Evolutionary conservation across 2,888 invertebrate genomes (phyloP), one percentile per base, ranked within the genome.

Genomic region (Furcula furcula): DNA sequence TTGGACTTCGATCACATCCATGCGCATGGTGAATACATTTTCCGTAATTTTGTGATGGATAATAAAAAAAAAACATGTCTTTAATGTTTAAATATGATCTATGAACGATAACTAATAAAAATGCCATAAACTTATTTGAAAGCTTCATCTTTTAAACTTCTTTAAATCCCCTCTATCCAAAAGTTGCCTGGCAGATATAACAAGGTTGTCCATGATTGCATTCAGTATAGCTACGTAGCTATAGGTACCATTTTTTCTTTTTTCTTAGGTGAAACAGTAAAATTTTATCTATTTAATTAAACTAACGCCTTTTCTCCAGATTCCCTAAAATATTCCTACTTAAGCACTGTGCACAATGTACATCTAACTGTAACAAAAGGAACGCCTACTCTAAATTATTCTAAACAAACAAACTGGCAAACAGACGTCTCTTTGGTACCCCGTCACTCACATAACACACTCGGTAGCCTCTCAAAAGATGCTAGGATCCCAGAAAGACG

Each of bases 391-490:
- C 30, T 39, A 43, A 56, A 53, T 45, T 55, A 47, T 50, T 40
- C 30, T 29, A 33, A 25, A 46, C 35, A 33, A 7, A 55, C 55
- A 57, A 65, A 59, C 40, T 31, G 46, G 52, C 55, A 58, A 62
- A 67, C 60, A 68, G 55, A 45, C 44, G 45, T 33, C 28, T 30
- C 44, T 29, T 25, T 37, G 26, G 34, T 40, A 62, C 59, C 65
- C 65, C 67, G 62, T 73, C 70, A 63, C 64, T 65, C 67, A 71
- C 77, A 84, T 84, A 76, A 80, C 74, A 77, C 76, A 78, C 76
- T 76, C 67, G 63, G 76, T 64, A 81, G 69, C 44, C 50, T 74
- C 63, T 71, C 72, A 71, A 75, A 81, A 76, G 74, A 67, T 60
- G 49, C 53, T 31, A 50, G 55, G 50, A 46, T 42, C 33, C 57